Base-by-base conservation (phyloP, 1,140 invertebrate species). In the Harpegnathos saltator region DNA sequence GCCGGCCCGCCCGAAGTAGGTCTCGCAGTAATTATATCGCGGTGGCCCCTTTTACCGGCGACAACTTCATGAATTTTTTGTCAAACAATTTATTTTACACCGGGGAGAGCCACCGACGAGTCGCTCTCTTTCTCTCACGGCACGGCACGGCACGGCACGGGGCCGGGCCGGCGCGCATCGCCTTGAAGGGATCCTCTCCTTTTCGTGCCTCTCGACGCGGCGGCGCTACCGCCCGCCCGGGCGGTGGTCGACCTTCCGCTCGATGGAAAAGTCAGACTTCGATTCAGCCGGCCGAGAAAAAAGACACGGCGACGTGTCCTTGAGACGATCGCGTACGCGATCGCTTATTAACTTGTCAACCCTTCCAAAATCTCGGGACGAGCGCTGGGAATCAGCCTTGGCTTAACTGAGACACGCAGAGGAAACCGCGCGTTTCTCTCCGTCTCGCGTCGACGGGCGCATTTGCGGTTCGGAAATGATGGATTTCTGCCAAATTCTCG, bases 331-430 rank as follows among this genome's bases (percentile, higher is more conserved):
- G 78, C 85, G 85, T 66, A 80, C 77, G 33, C 72, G 75, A 85
- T 89, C 86, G 82, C 90, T 91, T 84, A 88, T 88, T 88, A 88
- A 87, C 85, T 87, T 78, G 85, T 88, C 85, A 82, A 78, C 81
- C 82, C 85, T 84, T 86, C 85, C 85, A 74, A 87, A 87, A 87
- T 86, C 72, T 50, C 58, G 48, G 48, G 56, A 56, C 77, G 83
- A 84, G 22, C 63, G 52, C 22, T 69, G 52, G 22, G 65, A 71
- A 69, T 29, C 52, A 80, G 14, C 75, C 75, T 80, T 71, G 75
- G 33, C 29, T 17, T 69, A 58, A 71, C 58, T 69, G 71, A 80
- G 38, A 69, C 52, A 69, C 52, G 52, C 63, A 52, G 17, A 58
- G 63, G 33, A 78, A 78, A 63, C 52, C 33, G n/a, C 17, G 9